phyloP scores from a whole-genome alignment of 2,113 vertebrate species.

The Sminthopsis crassicaudata region DNA sequence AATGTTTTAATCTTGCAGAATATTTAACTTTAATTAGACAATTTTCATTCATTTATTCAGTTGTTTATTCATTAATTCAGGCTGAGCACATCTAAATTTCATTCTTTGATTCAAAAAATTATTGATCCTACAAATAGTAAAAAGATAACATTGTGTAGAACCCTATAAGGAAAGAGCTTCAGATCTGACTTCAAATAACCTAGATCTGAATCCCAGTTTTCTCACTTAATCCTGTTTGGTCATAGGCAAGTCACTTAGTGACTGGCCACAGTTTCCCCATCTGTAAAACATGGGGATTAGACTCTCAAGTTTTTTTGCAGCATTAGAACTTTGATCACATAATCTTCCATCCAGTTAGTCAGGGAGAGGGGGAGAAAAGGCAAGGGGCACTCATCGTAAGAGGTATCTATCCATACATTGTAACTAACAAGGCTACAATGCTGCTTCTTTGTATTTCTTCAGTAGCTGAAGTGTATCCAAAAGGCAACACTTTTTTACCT shows the following conservation, averaged over 20 bases:
- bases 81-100: background rate
- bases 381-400: background rate
- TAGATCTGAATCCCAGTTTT: background rate
- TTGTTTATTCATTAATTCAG: background rate
- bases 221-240: background rate
- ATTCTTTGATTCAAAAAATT: background rate
- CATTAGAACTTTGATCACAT: background rate
- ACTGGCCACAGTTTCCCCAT: background rate
- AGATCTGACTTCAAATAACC: background rate
- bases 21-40: background rate
- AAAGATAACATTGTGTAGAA: background rate
- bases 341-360: background rate
- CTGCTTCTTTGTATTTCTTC: fast-evolving
- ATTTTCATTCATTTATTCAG: background rate
- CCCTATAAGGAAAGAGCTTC: background rate
- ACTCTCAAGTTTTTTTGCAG: background rate
- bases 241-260: background rate
- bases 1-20: background rate
- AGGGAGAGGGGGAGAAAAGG: background rate
- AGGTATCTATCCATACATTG: constrained; percentile 5
- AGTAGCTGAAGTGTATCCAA: background rate
- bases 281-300: background rate
- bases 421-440: fast-evolving
- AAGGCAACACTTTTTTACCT: background rate
- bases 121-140: background rate